Percentiles rank a stretch among this genome's conserved stretches.
Evolutionary conservation across 2,888 invertebrate genomes (phyloP).

Genomic region (Yponomeuta cagnagella): DNA sequence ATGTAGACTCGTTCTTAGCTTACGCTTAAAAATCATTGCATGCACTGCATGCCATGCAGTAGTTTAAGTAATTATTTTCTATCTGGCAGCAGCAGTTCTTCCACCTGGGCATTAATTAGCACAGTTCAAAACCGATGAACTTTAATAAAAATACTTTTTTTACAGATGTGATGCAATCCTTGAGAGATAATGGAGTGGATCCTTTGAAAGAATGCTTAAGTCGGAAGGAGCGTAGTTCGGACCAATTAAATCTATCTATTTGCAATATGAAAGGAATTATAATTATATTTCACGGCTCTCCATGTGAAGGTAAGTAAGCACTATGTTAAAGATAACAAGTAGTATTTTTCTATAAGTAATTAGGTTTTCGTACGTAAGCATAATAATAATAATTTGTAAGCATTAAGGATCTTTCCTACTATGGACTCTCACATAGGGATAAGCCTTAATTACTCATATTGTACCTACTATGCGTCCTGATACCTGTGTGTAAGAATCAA

Average conservation of each 20-base stretch:
- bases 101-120: no score
- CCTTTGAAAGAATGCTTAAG: conserved; percentile 49
- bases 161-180: conserved; percentile 48
- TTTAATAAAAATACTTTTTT: not conserved
- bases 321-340: no score
- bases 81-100: no score
- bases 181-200: conserved; percentile 47
- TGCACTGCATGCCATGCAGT: not conserved
- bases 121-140: not conserved
- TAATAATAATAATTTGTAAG: no score
- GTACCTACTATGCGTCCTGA: no score
- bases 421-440: no score
- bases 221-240: conserved; percentile 29
- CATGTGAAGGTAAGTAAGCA: conserved; percentile 49
- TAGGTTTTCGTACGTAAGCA: no score
- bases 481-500: no score
- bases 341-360: no score
- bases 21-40: not conserved
- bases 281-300: conserved; percentile 59
- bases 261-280: conserved; percentile 49
- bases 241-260: conserved; percentile 29
- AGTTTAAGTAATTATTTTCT: no score
- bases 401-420: no score
- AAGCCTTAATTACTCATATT: no score
- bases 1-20: not conserved